Evolutionary conservation across 2,113 vertebrate species (phyloP), one percentile per base, ranked within the genome.

Genomic region (Promerops cafer): DNA sequence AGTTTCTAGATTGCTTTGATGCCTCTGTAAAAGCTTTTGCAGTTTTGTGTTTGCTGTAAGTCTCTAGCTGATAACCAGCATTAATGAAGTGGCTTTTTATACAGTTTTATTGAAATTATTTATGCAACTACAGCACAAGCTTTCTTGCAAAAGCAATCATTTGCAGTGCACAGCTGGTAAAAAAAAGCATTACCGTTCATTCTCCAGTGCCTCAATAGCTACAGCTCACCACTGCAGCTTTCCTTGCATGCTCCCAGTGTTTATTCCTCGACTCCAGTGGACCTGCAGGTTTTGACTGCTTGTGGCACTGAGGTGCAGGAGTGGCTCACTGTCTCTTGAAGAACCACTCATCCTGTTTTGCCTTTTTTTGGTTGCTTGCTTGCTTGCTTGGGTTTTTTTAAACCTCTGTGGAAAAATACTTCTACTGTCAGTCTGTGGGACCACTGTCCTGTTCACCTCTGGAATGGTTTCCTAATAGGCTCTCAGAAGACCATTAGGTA

Each of bases 121-220:
- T 71, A 27, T 86, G 71, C 87, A 96, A 79, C 65, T 69, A 23
- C 44, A 80, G 45, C 0, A 2, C 64, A 90, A n/a, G 45, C 47
- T 93, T 90, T 78, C 78, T 96, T 90, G 83, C 85, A 91, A 21
- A 70, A 44, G 60, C 75, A 71, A 8, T 84, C 16, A 83, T 92
- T 90, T 93, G n/a, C 50, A 77, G 57, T 45, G 57, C 83, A 69
- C 74, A 79, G 60, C 66, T 92, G 84, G 72, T 91, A 91, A 95
- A 69, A 83, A 94, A 78, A 94, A 89, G 66, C 66, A 87, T 79
- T 37, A 9, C 37, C 31, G 0, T 75, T 89, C 28, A 35, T 83
- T 91, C 52, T 56, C 11, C 59, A 33, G 57, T 8, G 5, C 61
- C 63, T 82, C 68, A 26, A 23, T 31, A 64, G 54, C 61, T 64